Percentiles rank a stretch among this genome's conserved stretches.
Evolutionary conservation across 2,888 invertebrate genomes (phyloP).

Genomic region (Stenchaetothrips biformis): DNA sequence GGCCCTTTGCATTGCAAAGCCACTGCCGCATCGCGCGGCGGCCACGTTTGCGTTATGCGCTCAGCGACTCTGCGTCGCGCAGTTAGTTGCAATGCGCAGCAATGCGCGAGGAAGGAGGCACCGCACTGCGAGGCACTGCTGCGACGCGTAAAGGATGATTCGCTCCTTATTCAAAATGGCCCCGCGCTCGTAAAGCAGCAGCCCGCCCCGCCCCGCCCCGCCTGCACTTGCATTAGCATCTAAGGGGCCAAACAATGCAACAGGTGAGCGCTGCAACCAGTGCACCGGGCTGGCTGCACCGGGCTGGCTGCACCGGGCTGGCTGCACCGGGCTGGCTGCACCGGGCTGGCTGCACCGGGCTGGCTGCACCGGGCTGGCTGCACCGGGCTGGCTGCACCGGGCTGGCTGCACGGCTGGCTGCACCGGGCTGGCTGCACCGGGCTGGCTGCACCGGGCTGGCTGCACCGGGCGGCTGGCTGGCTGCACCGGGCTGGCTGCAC

Average conservation of each 20-base stretch:
- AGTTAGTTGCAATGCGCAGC: no score
- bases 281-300: neutral
- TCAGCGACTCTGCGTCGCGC: no score
- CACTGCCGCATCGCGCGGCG: no score
- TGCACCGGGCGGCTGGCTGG: no score
- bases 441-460: no score
- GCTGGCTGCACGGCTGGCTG: neutral
- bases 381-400: neutral
- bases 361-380: no score
- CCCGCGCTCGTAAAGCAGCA: neutral
- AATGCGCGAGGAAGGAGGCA: no score
- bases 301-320: neutral
- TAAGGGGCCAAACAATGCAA: slow-evolving; percentile 16
- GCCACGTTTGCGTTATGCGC: no score
- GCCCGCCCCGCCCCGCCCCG: neutral
- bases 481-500: no score
- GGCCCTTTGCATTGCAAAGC: no score
- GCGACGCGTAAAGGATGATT: neutral
- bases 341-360: neutral
- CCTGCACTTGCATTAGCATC: neutral
- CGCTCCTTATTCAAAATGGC: slow-evolving; percentile 20
- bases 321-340: no score
- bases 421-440: neutral
- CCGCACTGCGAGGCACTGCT: no score
- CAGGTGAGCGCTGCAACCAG: neutral